Conservation (phyloP, 2,797 vertebrate species). For the Falco rusticolus region DNA sequence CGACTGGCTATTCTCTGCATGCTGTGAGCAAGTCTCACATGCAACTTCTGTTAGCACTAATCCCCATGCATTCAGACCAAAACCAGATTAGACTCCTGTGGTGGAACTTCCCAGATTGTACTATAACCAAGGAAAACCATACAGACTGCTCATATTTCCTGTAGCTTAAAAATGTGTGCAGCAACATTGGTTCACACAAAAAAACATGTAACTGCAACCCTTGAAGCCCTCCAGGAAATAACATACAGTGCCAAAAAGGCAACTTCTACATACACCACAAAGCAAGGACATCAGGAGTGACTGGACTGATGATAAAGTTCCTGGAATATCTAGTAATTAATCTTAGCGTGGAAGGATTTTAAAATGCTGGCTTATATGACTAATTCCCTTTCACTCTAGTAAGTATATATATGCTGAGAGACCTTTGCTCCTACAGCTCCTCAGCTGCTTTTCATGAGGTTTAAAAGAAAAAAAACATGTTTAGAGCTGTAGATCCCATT, state of each 20-base stretch:
- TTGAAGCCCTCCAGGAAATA: not conserved
- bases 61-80: not conserved
- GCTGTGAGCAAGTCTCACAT: not conserved
- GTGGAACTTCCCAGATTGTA: not conserved
- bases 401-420: not conserved
- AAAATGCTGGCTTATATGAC: not conserved
- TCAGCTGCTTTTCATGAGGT: not conserved
- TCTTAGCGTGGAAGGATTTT: slow-evolving; percentile 20
- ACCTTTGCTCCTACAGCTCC: not conserved
- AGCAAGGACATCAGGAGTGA: not conserved
- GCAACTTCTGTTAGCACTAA: not conserved
- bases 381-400: not conserved
- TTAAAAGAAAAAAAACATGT: not conserved
- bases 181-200: not conserved
- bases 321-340: slow-evolving; percentile 47
- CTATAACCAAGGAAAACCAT: not conserved
- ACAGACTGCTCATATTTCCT: not conserved
- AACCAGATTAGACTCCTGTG: not conserved
- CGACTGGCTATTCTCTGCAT: not conserved
- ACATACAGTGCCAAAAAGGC: not conserved
- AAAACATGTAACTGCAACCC: not conserved
- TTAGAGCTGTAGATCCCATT: not conserved
- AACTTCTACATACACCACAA: not conserved
- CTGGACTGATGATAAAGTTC: slow-evolving; percentile 10
- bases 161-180: not conserved